A percentile compares a stretch with the other conserved stretches of the same genome.
These are phyloP conservation scores for Aphis craccivora DNA, from an alignment of 1,140 invertebrate genomes.

Conservation along the genomic window DNA sequence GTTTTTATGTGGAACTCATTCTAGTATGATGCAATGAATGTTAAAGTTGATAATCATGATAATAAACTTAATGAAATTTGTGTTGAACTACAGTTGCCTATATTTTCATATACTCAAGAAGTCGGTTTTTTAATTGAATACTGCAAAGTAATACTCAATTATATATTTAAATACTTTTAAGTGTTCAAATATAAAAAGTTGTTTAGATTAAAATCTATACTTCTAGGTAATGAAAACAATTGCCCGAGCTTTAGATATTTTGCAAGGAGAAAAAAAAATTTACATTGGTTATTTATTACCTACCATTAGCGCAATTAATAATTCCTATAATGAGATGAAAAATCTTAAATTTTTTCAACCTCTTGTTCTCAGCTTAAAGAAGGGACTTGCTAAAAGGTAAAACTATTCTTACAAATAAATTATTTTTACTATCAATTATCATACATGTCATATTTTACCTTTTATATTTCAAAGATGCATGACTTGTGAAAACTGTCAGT, in stretches of 20 bases:
- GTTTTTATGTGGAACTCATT: slow-evolving; percentile 2
- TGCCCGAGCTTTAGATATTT: not conserved
- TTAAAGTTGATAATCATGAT: not conserved
- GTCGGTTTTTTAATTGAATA: slow-evolving; percentile 19
- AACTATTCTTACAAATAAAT: too few relatives aligned
- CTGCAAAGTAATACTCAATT: not conserved
- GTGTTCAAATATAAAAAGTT: too few relatives aligned
- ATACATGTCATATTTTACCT: not conserved
- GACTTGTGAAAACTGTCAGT: slow-evolving; percentile 7
- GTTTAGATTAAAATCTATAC: too few relatives aligned
- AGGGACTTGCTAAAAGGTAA: not conserved
- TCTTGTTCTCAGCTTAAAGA: slow-evolving; percentile 5
- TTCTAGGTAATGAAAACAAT: not conserved
- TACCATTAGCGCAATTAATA: too few relatives aligned
- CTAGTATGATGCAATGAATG: slow-evolving; percentile 12
- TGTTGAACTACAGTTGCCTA: not conserved
- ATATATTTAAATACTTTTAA: not conserved
- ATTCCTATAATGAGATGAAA: too few relatives aligned
- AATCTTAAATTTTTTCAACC: not conserved
- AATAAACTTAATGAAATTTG: not conserved
- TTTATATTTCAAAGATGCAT: not conserved
- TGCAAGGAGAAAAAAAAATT: not conserved
- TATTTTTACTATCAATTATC: too few relatives aligned
- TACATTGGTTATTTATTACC: not conserved
- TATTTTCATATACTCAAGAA: slow-evolving; percentile 1